Conservation (phyloP, 1,140 invertebrate genomes). For the Scaptomyza montana region DNA sequence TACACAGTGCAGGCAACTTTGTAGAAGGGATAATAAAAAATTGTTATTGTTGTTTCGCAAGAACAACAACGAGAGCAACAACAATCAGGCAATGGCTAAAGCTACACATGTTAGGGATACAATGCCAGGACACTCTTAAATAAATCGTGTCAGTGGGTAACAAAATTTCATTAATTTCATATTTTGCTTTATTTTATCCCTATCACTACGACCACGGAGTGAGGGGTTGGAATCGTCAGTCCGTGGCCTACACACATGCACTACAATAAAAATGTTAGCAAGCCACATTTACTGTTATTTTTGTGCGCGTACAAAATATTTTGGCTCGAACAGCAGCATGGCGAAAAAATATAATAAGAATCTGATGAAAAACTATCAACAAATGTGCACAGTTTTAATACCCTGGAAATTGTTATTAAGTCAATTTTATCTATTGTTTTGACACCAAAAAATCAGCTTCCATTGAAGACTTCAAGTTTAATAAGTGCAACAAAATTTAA, state of each 20-base stretch:
- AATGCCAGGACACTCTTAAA: constrained; percentile 76
- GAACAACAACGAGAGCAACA: constrained; percentile 20
- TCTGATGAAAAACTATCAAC: constrained; percentile 14
- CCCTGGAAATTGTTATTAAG: constrained; percentile 12
- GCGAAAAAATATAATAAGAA: constrained; percentile 55
- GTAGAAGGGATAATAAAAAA: constrained; percentile 73
- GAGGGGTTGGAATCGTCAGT: too few species aligned
- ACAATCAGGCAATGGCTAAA: constrained; percentile 43
- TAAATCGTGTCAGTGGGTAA: constrained; percentile 82
- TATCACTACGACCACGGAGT: background rate
- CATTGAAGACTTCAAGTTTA: too few species aligned
- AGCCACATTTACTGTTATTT: constrained; percentile 78
- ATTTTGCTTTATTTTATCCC: constrained; percentile 54
- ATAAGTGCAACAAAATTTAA: too few species aligned
- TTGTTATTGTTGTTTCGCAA: constrained; percentile 69
- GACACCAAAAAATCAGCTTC: too few species aligned
- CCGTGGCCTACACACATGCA: constrained; percentile 3
- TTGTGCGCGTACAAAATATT: constrained; percentile 69
- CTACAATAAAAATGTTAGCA: constrained; percentile 57
- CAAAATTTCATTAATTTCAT: constrained; percentile 82
- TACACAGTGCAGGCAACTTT: constrained; percentile 61
- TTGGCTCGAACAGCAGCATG: constrained; percentile 40
- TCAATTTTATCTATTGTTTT: background rate
- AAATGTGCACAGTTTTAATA: constrained; percentile 1
- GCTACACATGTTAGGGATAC: constrained; percentile 47